A percentile compares a stretch with the other conserved stretches of the same genome.
Conservation (phyloP, 2,888 invertebrate genomes). For the Conops quadrifasciatus region DNA sequence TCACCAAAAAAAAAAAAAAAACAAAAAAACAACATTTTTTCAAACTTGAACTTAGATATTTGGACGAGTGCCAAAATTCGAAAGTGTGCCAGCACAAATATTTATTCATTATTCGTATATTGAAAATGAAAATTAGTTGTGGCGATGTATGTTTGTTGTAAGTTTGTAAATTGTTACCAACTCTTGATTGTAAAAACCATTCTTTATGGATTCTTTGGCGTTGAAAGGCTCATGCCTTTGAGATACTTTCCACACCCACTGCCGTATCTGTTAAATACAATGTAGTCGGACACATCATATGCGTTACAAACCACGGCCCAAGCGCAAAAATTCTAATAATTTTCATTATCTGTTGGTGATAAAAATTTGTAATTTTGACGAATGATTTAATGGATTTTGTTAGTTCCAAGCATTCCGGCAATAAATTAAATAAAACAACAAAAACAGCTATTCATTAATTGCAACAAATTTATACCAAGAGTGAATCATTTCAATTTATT, state of each 20-base stretch:
- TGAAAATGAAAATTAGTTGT: too few species aligned
- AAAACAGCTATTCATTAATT: not conserved
- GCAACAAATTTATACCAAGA: not conserved
- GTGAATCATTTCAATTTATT: too few species aligned
- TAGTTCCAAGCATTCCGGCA: not conserved
- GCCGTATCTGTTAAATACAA: too few species aligned
- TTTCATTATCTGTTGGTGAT: not conserved
- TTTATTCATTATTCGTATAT: too few species aligned
- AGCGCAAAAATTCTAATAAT: not conserved
- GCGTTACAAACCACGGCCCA: too few species aligned
- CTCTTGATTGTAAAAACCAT: too few species aligned
- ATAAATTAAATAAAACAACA: constrained; percentile 13
- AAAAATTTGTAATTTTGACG: constrained; percentile 10
- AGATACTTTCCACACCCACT: too few species aligned
- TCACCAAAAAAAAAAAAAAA: not conserved
- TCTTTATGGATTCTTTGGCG: too few species aligned
- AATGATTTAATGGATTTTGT: constrained; percentile 4
- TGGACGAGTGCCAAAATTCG: not conserved
- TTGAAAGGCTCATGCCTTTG: too few species aligned
- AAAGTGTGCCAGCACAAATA: constrained; percentile 11
- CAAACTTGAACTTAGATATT: constrained; percentile 16
- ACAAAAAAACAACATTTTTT: not conserved
- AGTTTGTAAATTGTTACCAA: too few species aligned
- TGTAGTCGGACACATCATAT: too few species aligned
- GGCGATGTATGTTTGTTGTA: too few species aligned